A percentile compares a stretch with the other conserved stretches of the same genome.
These are phyloP conservation scores for Willowsia nigromaculata DNA, from an alignment of 2,888 invertebrate genomes.

Conservation along the genomic window DNA sequence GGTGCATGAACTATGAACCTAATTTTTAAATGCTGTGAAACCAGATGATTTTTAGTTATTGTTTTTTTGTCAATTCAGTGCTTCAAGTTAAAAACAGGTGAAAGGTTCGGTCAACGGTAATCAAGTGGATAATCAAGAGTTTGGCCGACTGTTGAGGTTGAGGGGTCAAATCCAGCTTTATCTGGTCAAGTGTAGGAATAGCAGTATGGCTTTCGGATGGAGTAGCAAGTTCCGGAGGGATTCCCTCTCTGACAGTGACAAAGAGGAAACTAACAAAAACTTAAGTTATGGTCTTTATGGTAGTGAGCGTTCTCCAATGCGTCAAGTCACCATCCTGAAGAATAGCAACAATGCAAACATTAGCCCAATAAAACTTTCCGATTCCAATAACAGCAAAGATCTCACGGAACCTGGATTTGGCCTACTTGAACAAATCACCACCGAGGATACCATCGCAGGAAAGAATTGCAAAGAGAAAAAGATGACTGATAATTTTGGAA, in stretches of 20 bases:
- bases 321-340: background rate
- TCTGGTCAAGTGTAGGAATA: background rate
- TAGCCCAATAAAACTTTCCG: background rate
- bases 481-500: background rate
- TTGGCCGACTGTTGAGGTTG: too few species aligned
- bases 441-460: background rate
- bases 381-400: background rate
- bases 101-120: too few species aligned
- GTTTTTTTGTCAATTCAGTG: too few species aligned
- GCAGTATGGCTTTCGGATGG: background rate
- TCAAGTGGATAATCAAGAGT: too few species aligned
- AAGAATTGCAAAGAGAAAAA: background rate
- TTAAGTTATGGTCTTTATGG: background rate
- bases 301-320: background rate
- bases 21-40: too few species aligned
- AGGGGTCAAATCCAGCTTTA: too few species aligned
- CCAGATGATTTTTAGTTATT: too few species aligned
- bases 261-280: background rate
- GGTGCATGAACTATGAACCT: too few species aligned
- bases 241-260: background rate
- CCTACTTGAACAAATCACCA: background rate
- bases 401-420: too few species aligned
- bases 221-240: background rate
- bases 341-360: slow-evolving; percentile 28
- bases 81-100: too few species aligned